Percentiles rank a stretch among this genome's conserved stretches.
These are phyloP conservation scores for Porites rus DNA, from an alignment of 92 coral and sea anemone genomes.

Conservation along the genomic window DNA sequence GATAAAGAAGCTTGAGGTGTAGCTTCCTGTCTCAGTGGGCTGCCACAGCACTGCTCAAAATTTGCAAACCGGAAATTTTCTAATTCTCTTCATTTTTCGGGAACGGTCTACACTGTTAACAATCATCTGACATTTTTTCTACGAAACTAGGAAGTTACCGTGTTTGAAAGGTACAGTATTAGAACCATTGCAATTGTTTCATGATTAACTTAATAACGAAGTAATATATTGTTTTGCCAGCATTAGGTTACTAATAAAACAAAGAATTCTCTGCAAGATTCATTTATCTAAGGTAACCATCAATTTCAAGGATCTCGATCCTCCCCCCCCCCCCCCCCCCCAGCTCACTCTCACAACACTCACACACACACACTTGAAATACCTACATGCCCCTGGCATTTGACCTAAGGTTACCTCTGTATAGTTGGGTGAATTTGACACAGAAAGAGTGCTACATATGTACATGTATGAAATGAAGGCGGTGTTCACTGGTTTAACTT, in stretches of 20 bases:
- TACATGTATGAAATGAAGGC: too few species aligned
- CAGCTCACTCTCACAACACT: background rate
- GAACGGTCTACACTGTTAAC: background rate
- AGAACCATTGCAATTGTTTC: too few species aligned
- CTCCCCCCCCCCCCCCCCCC: background rate
- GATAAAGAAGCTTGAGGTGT: background rate
- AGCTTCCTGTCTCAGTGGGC: background rate
- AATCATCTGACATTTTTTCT: background rate
- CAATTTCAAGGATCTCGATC: background rate
- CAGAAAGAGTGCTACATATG: too few species aligned
- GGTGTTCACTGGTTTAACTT: too few species aligned
- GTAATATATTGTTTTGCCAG: too few species aligned
- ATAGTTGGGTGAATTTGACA: too few species aligned
- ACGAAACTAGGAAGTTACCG: background rate
- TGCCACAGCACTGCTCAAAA: background rate
- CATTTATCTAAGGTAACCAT: background rate
- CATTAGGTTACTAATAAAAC: too few species aligned
- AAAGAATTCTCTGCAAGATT: too few species aligned
- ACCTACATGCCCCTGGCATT: too few species aligned
- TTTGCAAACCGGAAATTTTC: conserved; percentile 15
- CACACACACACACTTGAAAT: background rate
- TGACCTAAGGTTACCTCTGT: too few species aligned
- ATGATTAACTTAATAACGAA: too few species aligned
- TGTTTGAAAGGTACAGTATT: background rate
- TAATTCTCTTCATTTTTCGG: background rate